Evolutionary conservation across 2,888 invertebrate genomes (phyloP).

Genomic region (Apamea monoglypha): DNA sequence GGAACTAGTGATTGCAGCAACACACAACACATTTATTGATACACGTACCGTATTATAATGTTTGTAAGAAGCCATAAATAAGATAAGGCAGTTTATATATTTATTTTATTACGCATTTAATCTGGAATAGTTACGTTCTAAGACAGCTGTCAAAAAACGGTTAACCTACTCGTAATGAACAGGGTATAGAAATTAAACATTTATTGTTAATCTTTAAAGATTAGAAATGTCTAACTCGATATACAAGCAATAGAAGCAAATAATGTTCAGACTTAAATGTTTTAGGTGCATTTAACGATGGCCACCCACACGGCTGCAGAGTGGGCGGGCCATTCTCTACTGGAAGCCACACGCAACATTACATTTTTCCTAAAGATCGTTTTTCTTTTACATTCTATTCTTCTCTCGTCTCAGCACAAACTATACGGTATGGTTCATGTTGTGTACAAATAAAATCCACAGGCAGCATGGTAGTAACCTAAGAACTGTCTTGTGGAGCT

Average conservation of each 20-base stretch:
- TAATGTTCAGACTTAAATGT: background rate
- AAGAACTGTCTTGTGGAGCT: too few relatives aligned
- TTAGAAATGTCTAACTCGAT: background rate
- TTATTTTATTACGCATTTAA: too few relatives aligned
- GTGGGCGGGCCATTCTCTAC: conserved; percentile 30
- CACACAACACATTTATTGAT: too few relatives aligned
- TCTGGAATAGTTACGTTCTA: too few relatives aligned
- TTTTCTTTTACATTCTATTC: background rate
- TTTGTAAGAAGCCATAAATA: too few relatives aligned
- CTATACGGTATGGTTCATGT: too few relatives aligned
- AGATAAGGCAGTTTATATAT: too few relatives aligned
- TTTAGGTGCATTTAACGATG: conserved; percentile 32
- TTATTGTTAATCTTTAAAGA: background rate
- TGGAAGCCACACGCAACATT: conserved; percentile 12
- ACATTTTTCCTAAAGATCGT: conserved; percentile 1
- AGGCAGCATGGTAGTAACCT: background rate
- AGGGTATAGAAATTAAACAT: background rate
- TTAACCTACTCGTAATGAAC: too few relatives aligned
- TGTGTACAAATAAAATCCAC: background rate
- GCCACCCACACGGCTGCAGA: conserved; percentile 24
- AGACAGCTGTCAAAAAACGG: too few relatives aligned
- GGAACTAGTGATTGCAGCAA: too few relatives aligned
- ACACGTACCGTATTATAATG: too few relatives aligned
- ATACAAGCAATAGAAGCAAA: background rate
- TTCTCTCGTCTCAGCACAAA: background rate